Base-by-base conservation (phyloP, 2,888 invertebrate genomes). In the Eupithecia abbreviata region DNA sequence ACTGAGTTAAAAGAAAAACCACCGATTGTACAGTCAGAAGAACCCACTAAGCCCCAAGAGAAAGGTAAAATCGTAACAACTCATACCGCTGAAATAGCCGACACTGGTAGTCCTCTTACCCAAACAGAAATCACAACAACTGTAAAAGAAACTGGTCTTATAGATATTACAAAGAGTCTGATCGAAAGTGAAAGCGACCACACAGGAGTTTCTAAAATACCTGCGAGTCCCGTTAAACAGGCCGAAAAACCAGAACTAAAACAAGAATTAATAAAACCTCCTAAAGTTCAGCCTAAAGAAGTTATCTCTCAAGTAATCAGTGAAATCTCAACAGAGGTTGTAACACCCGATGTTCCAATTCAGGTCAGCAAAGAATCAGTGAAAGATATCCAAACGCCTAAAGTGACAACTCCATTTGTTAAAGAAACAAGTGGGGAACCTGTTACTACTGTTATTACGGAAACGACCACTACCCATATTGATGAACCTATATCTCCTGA, bases 111-210 rank as follows among this genome's bases (percentile, higher is more conserved):
- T 58, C 77, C 73, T 45, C 55, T 10, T 12, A n/a, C 42, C 58
- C 51, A 73, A n/a, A 58, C 41, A 13, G n/a, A 66, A 42, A 43
- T 51, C 43, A 70, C 68, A 67, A 41, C 65, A 75, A 68, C 74
- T 10, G 45, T 78, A 12, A 84, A 83, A 79, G 85, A 85, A 30
- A 79, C 75, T 4, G 77, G 77, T 71, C 76, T 86, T 7, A 74
- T 83, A 18, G 86, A 89, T 77, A 80, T 86, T 4, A 88, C 87
- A 4, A 86, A 85, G 55, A 84, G 75, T 62, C 82, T 90, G 5
- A 86, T 91, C 47, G 86, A 79, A 9, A 89, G 84, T 81, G 90
- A 91, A 79, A 84, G 83, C 47, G 86, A 85, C 9, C 86, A 91
- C 65, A 87, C 88, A 3, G 67, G 76, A 30, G 67, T 76, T 1